Base-by-base conservation (phyloP, 2,888 invertebrate species). In the Xestia rhomboidea region DNA sequence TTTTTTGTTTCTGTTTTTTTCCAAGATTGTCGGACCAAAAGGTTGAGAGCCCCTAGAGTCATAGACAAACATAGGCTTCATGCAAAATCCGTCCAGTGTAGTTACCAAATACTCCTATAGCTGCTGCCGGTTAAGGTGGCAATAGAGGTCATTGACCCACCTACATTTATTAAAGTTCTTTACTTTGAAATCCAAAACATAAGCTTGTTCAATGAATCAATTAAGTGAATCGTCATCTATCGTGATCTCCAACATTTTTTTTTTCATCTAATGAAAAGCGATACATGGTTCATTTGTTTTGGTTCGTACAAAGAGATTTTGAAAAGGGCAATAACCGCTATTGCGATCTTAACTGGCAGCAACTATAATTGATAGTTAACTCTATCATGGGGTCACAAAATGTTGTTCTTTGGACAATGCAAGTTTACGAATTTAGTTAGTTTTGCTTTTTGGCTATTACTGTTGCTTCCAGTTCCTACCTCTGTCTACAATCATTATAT, bases 381-480 rank as follows among this genome's bases (percentile, higher is more conserved):
- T 60, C 13, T 30, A 60, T 30, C 3, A 21, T 10, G 18, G 18
- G 71, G 51, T 41, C 54, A 30, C 41, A 7, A 51, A 30, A 30
- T 24, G n/a, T 27, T 21, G n/a, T 34, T 27, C 11, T 24, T 38
- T 76, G 18, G 8, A 11, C 41, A 51, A 34, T 46, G 18, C 51
- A 64, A 38, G 18, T 38, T 27, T 41, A 34, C 27, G 21, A 73
- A 27, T 11, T 10, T 34, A 21, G 2, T 46, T 69, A 11, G 10
- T 51, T 18, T 41, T 30, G 41, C 11, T 38, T 44, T 24, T 63
- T 30, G 15, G 1, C 5, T 11, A 2, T 21, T 24, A 15, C 15
- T 41, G 4, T 24, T 34, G 11, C 68, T 63, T 75, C 41, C 41
- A 75, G 34, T 30, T 75, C 15, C 41, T 77, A 67, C 38, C 21